These are phyloP conservation scores for Catostylus mosaicus DNA, from an alignment of 30 jellyfish, hydroid and myxozoan species.

Conservation along the genomic window DNA sequence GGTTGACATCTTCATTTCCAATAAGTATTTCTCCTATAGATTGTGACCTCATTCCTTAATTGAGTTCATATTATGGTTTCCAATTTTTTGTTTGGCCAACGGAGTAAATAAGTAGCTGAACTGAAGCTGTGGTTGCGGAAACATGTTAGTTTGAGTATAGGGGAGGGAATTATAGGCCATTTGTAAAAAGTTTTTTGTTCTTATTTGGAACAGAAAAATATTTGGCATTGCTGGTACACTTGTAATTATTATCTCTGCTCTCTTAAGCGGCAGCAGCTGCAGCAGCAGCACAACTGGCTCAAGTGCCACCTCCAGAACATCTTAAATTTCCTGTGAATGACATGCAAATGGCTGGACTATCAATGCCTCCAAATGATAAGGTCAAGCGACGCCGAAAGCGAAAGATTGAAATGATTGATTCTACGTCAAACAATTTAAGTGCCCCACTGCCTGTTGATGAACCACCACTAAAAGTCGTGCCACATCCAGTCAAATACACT, in stretches of 20 bases:
- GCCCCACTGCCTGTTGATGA: constrained; percentile 28
- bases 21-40: too few relatives aligned
- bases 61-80: too few relatives aligned
- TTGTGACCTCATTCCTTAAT: too few relatives aligned
- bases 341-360: constrained; percentile 25
- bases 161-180: too few relatives aligned
- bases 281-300: constrained; percentile 67
- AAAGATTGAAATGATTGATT: constrained; percentile 39
- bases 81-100: too few relatives aligned
- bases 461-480: constrained; percentile 66
- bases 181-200: too few relatives aligned
- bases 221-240: too few relatives aligned
- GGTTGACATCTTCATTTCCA: too few relatives aligned
- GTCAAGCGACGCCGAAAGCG: constrained; percentile 57
- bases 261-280: constrained; percentile 55
- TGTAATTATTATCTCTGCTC: neutral
- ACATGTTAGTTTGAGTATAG: too few relatives aligned
- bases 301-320: constrained; percentile 73
- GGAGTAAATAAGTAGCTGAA: too few relatives aligned
- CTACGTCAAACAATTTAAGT: neutral
- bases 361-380: constrained; percentile 42
- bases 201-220: too few relatives aligned
- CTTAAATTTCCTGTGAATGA: constrained; percentile 53
- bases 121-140: too few relatives aligned
- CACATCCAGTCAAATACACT: constrained; percentile 46